Evolutionary conservation across 2,113 vertebrate species (phyloP), one percentile per base, ranked within the genome.

Genomic region (Mola mola): DNA sequence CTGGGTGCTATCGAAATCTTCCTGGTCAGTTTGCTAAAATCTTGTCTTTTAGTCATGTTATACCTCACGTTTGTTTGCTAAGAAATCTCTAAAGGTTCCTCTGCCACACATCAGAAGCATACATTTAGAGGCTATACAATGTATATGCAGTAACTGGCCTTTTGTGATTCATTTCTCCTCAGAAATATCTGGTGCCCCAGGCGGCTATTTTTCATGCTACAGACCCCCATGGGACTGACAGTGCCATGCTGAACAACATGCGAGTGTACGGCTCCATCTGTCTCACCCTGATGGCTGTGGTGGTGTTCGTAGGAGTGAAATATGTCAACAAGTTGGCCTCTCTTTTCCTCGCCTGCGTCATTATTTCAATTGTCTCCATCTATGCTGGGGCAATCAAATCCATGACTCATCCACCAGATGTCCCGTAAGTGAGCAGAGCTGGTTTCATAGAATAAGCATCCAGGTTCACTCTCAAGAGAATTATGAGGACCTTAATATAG

Each of bases 271-370:
- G 97, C 26, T 94, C 94, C 3, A 85, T 98, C 36, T 98, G 97
- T 74, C 94, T 99, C 74, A 93, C 89, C 37, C 89, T 98, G 0
- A 99, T 99, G 97, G 95, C 94, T 1, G 86, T 99, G 42, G 96
- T 99, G 55, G 97, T 99, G 47, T 98, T 98, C 11, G 97, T 99
- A 0, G 97, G 97, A 0, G 97, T 99, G 41, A 98, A 98, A 81
- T 99, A 99, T 8, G 97, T 99, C 48, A 99, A 99, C 89, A 98
- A 97, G 84, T 92, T 99, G 81, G 97, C 97, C 20, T 98, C 96
- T 1, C 95, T 99, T 37, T 99, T 99, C 90, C 86, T 99, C 85
- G 94, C 94, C 76, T 99, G 97, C 1, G 97, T 99, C 15, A 95
- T 99, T 47, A 94, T 99, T 87, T 99, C 97, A 52, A 99, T 99